These are phyloP conservation scores for Campoplex capitator DNA, from an alignment of 2,888 invertebrate genomes.

Conservation along the genomic window DNA sequence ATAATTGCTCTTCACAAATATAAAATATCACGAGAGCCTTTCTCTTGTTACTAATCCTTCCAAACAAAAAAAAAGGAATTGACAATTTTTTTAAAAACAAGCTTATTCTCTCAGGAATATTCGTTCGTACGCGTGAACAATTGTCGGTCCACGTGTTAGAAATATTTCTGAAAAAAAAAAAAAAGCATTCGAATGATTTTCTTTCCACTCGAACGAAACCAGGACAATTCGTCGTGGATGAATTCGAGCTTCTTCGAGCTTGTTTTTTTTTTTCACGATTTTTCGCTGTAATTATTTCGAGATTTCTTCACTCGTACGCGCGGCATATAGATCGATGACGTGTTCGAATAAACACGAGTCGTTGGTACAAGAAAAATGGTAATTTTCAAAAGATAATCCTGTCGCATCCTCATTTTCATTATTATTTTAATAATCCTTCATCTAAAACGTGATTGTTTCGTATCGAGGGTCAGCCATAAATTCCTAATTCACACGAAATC, in stretches of 20 bases:
- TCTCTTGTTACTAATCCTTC: neutral
- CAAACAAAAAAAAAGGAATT: neutral
- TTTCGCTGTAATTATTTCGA: neutral
- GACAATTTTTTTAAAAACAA: neutral
- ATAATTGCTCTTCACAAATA: conserved; percentile 18
- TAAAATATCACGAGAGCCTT: neutral
- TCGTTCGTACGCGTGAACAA: neutral
- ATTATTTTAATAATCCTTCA: conserved; percentile 2
- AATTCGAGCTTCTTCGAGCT: neutral
- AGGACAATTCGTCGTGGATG: neutral
- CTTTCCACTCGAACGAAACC: neutral
- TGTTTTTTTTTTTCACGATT: neutral
- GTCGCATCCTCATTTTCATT: conserved; percentile 76
- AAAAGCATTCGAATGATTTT: neutral
- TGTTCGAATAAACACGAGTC: neutral
- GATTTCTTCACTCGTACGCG: neutral
- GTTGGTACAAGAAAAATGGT: neutral
- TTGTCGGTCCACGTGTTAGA: neutral
- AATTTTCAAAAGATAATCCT: conserved; percentile 71
- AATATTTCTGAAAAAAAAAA: neutral
- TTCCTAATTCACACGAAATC: conserved; percentile 66
- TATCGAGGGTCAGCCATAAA: conserved; percentile 69
- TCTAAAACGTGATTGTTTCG: conserved; percentile 16
- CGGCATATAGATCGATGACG: neutral
- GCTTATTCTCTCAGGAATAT: neutral